Base-by-base conservation (phyloP, 2,797 vertebrate species). In the Remorina albescens region DNA sequence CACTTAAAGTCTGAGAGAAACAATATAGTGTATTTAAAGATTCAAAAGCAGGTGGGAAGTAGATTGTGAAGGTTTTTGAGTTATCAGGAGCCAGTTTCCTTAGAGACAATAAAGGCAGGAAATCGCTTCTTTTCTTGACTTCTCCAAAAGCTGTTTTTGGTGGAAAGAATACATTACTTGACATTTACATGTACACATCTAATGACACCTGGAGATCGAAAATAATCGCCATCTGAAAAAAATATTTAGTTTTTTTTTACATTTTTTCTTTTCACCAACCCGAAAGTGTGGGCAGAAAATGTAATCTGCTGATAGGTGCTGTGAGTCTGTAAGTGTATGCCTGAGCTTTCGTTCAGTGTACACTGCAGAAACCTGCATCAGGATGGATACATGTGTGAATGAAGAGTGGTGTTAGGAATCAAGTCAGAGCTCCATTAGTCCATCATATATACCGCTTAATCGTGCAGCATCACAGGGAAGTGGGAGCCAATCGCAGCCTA, bases 1-100 rank as follows among this genome's bases (percentile, higher is more conserved):
- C 53, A 50, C 39, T n/a, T 6, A 74, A 69, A 59, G 23, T 66
- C 8, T 16, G 53, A 62, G 37, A 64, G 18, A 32, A 80, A 60
- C 59, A 68, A 58, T 70, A 23, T 32, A 23, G 25, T 8, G 3
- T 28, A 66, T 19, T 10, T n/a, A n/a, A n/a, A n/a, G n/a, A n/a
- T n/a, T n/a, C 2, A 25, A 37, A 25, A 23, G 25, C 93, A 92
- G 91, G 74, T 80, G 61, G 67, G 76, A 78, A 72, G 75, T 11
- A 9, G 63, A 49, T 34, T 61, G 54, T 71, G 67, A 83, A 78
- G 50, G 74, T 82, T 74, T 61, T 36, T 4, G 6, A 82, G 55
- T 67, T 66, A 68, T 50, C 32, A 67, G 47, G 25, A 78, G 42
- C 39, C 37, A 16, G 87, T 88, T 89, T 75, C 86, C 89, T 21